Evolutionary conservation across 2,113 vertebrate species (phyloP).

Genomic region (Pollimyrus isidori): DNA sequence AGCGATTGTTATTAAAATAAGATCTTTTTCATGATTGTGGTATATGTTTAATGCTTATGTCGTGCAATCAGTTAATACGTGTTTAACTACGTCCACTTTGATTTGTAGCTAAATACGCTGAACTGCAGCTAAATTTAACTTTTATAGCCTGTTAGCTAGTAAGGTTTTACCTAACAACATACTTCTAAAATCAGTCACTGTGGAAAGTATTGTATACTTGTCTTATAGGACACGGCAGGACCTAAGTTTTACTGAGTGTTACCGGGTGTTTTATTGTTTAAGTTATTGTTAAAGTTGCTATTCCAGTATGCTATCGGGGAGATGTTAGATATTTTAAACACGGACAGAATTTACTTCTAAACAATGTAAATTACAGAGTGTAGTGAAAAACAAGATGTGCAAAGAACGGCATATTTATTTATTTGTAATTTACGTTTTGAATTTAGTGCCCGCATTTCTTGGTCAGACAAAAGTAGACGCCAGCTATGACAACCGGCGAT

Average conservation of each 20-base stretch:
- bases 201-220: not conserved
- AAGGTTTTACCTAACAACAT: not conserved
- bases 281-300: not conserved
- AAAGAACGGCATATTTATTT: not conserved
- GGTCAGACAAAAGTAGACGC: not conserved
- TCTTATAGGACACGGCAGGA: not conserved
- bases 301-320: not conserved
- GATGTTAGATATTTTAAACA: not conserved
- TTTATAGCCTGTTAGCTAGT: not conserved
- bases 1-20: not conserved
- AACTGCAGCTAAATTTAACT: not conserved
- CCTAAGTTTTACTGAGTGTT: not conserved
- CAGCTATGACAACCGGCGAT: constrained; percentile 77
- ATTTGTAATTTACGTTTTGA: not conserved
- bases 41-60: not conserved
- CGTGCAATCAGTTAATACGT: not conserved
- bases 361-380: not conserved
- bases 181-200: not conserved
- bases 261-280: not conserved
- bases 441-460: not conserved
- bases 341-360: not conserved
- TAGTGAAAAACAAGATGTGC: not conserved
- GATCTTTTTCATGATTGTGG: not conserved
- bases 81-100: not conserved
- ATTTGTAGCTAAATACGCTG: not conserved